Evolutionary conservation across 2,113 vertebrate species (phyloP), one percentile per base, ranked within the genome.

Genomic region (Rana temporaria): DNA sequence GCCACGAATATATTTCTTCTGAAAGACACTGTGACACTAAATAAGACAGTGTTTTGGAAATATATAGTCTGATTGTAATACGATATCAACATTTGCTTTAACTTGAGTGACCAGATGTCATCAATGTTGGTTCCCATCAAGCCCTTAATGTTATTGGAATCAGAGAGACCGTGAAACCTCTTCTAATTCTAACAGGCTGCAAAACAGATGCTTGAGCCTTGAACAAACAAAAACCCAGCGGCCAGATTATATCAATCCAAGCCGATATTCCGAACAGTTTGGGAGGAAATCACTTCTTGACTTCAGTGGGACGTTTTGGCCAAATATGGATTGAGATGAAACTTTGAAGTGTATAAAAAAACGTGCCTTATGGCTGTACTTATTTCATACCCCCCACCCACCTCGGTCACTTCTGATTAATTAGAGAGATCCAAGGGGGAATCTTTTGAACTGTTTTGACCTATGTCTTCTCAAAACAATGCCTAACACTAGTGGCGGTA

Each of bases 151-250:
- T 67, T 56, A 53, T 30, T 53, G 34, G 68, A 6, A 70, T 38
- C 60, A n/a, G 65, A 67, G 42, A 63, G 34, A 52, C 64, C 38
- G 55, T 32, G 52, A 32, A 71, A 60, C 17, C 17, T 30, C 55
- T 24, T 14, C 9, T 42, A 14, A 57, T 69, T 38, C 20, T 68
- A 64, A 71, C 30, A 80, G 53, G 55, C 67, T 60, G 67, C 57
- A 30, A 48, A 81, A 81, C 67, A 81, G 34, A 81, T 81, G 67
- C 34, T 48, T 63, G 64, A 70, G 78, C 38, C 42, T 20, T 63
- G 67, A 81, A 81, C 55, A 52, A 63, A 81, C 26, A 11, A 30
- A 62, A 81, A 52, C 30, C 34, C 56, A 81, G 55, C 59, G 53
- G 32, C 56, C 57, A 81, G 78, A 70, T 81, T 48, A 63, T 20